These are phyloP conservation scores for Malthinus seriepunctatus DNA, from an alignment of 2,888 invertebrate genomes.

Conservation along the genomic window DNA sequence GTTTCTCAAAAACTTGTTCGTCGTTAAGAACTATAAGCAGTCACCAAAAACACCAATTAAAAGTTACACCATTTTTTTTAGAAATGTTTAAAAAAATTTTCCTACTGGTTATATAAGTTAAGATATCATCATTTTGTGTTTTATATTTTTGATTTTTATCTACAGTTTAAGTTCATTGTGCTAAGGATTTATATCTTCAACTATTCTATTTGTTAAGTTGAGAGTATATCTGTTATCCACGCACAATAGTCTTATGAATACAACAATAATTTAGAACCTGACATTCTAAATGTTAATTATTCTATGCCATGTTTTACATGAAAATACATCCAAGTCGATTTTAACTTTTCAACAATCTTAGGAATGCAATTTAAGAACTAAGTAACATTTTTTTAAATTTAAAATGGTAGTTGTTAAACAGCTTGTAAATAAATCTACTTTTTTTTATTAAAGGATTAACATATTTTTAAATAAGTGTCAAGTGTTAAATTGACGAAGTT, in stretches of 20 bases:
- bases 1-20: no score
- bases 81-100: no score
- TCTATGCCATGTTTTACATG: constrained; percentile 24
- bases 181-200: constrained; percentile 13
- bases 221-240: constrained; percentile 16
- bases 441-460: constrained; percentile 12
- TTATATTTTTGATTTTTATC: constrained; percentile 18
- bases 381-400: background rate
- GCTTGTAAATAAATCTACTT: background rate
- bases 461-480: background rate
- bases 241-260: constrained; percentile 24
- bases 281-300: constrained; percentile 25
- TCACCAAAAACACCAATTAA: no score
- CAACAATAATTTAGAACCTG: constrained; percentile 21
- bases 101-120: background rate
- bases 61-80: no score
- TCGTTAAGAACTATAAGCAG: no score
- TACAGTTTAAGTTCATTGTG: constrained; percentile 16
- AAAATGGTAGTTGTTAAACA: no score
- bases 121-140: constrained; percentile 21
- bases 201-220: constrained; percentile 13
- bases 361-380: constrained; percentile 13
- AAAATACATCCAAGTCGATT: constrained; percentile 25
- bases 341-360: constrained; percentile 11
- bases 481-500: constrained; percentile 8